A percentile compares a stretch with the other conserved stretches of the same genome.
Conservation (phyloP, 2,113 vertebrate species). For the Charina bottae region DNA sequence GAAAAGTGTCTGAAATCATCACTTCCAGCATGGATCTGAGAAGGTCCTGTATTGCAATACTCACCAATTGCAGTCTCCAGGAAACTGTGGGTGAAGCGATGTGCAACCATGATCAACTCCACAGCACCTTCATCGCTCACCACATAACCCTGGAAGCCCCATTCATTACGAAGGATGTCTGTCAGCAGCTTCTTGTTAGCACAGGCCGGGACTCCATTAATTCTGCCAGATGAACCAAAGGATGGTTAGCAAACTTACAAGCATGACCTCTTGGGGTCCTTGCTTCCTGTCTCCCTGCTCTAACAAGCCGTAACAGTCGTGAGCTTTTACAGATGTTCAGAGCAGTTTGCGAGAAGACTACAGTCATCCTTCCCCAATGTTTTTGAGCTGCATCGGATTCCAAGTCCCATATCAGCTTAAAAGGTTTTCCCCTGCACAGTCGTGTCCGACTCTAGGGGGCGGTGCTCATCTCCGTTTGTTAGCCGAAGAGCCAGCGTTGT, state of each 20-base stretch:
- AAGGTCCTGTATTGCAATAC: accelerated
- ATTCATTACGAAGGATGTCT: constrained; percentile 66
- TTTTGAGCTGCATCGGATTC: too few species aligned
- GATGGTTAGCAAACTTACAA: accelerated
- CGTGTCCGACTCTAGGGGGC: too few species aligned
- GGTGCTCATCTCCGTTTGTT: too few species aligned
- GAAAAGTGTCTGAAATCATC: too few species aligned
- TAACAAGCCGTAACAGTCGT: too few species aligned
- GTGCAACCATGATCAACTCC: constrained; percentile 68
- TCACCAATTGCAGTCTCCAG: constrained; percentile 67
- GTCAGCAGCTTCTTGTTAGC: constrained; percentile 71
- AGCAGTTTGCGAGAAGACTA: neutral
- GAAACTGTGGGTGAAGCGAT: constrained; percentile 63
- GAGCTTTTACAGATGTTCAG: neutral
- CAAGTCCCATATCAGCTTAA: too few species aligned
- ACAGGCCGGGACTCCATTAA: constrained; percentile 66
- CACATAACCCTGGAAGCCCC: constrained; percentile 72
- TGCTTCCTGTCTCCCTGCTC: neutral
- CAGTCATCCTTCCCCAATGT: too few species aligned
- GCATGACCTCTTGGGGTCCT: accelerated
- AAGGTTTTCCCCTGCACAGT: too few species aligned
- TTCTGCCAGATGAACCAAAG: constrained; percentile 46
- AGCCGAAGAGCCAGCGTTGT: too few species aligned
- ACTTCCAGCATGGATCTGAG: neutral
- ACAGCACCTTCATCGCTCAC: constrained; percentile 72